These are phyloP conservation scores for Tachina lurida DNA, from an alignment of 2,888 invertebrate species.

Conservation along the genomic window DNA sequence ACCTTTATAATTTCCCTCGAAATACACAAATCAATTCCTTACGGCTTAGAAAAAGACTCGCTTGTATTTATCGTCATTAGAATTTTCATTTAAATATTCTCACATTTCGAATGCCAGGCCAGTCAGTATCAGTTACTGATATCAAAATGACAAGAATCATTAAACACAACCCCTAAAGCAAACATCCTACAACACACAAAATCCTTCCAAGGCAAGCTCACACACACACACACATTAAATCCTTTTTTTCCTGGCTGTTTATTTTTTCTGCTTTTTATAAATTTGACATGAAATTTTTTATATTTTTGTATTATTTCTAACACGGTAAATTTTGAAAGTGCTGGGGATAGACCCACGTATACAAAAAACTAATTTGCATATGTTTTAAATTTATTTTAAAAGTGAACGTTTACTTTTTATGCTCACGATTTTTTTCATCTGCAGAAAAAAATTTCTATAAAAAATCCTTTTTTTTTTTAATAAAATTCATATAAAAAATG, in stretches of 20 bases:
- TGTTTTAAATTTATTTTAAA: constrained; percentile 66
- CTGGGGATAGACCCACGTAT: constrained; percentile 34
- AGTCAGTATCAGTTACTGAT: constrained; percentile 62
- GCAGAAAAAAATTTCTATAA: constrained; percentile 19
- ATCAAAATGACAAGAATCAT: constrained; percentile 13
- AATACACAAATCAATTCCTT: background rate
- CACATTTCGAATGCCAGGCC: constrained; percentile 63
- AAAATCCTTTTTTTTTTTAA: constrained; percentile 65
- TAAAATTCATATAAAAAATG: constrained; percentile 64
- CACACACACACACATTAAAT: constrained; percentile 51
- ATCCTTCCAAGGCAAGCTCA: background rate
- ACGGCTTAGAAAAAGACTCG: background rate
- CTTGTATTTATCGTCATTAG: constrained; percentile 42
- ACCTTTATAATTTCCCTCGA: constrained; percentile 39
- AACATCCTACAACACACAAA: constrained; percentile 25
- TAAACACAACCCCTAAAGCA: constrained; percentile 60
- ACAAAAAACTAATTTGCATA: constrained; percentile 70
- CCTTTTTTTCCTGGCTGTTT: constrained; percentile 42
- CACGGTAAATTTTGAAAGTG: constrained; percentile 51
- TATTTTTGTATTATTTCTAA: constrained; percentile 50
- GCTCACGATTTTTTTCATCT: constrained; percentile 58
- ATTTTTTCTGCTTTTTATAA: constrained; percentile 51
- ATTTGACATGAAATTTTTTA: constrained; percentile 71
- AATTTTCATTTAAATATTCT: constrained; percentile 56
- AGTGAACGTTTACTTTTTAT: constrained; percentile 47